These are phyloP conservation scores for Cephonodes hylas DNA, from an alignment of 2,888 invertebrate genomes.

Conservation along the genomic window DNA sequence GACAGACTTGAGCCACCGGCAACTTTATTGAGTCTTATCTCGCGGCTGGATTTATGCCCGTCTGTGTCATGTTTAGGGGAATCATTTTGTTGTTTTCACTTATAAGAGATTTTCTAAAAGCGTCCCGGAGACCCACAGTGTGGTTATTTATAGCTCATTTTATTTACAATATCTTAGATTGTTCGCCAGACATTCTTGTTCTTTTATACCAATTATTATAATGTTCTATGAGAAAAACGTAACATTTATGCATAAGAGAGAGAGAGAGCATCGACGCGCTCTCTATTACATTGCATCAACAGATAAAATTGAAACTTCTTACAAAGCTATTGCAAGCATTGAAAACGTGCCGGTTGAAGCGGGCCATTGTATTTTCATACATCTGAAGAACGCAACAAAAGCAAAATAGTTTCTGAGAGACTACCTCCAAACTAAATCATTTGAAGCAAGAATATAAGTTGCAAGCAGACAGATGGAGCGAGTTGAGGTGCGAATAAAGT, in stretches of 20 bases:
- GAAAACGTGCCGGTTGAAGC: slow-evolving; percentile 32
- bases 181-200: neutral
- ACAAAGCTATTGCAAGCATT: slow-evolving; percentile 43
- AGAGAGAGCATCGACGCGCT: neutral
- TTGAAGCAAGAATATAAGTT: slow-evolving; percentile 76
- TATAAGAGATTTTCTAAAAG: slow-evolving; percentile 25
- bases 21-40: slow-evolving; percentile 74
- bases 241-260: neutral
- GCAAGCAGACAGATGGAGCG: slow-evolving; percentile 60
- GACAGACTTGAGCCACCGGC: slow-evolving; percentile 63
- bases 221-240: neutral
- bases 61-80: slow-evolving; percentile 56
- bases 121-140: neutral
- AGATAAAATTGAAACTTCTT: slow-evolving; percentile 18
- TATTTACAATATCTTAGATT: neutral
- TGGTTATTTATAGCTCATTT: neutral
- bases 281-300: slow-evolving; percentile 16
- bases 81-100: slow-evolving; percentile 56
- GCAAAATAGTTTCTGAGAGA: slow-evolving; percentile 74
- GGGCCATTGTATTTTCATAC: slow-evolving; percentile 66
- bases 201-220: neutral
- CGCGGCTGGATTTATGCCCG: slow-evolving; percentile 65
- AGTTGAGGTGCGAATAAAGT: slow-evolving; percentile 77
- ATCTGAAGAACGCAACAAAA: slow-evolving; percentile 62
- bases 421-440: slow-evolving; percentile 75